Base-by-base conservation (phyloP, 1,140 invertebrate species). In the Idris sp. region DNA sequence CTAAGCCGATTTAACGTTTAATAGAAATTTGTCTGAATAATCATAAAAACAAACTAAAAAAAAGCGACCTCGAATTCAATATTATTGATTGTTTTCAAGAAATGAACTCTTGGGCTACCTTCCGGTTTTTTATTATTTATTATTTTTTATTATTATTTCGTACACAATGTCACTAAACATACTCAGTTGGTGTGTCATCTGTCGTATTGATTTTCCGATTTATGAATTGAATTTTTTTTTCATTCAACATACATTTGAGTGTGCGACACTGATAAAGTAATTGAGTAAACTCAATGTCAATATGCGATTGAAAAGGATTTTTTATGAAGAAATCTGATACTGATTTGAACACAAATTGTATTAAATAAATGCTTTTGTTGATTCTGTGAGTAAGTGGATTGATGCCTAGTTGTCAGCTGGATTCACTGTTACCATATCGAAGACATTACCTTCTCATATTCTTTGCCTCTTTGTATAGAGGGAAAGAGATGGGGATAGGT, bases 161-260 rank as follows among this genome's bases (percentile, higher is more conserved):
- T 22, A 48, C 44, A 31, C 41, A 43, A 56, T 40, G 59, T 25
- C 48, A 48, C 53, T 19, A 59, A 16, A 35, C 22, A 25, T n/a
- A 15, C 26, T 31, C 54, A 14, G 64, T 61, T 31, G n/a, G n/a
- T 40, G 40, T 76, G 61, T 68, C 62, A 62, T 69, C 40, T 77
- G 68, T 49, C 71, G 74, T 87, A 87, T 87, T 86, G 85, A 87
- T 87, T 86, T 87, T 85, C 77, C 76, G 69, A n/a, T n/a, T n/a
- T n/a, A n/a, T n/a, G n/a, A n/a, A n/a, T n/a, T n/a, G n/a, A n/a
- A n/a, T n/a, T n/a, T n/a, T n/a, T n/a, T n/a, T n/a, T n/a, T n/a
- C n/a, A n/a, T n/a, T n/a, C n/a, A n/a, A n/a, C n/a, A n/a, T n/a
- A n/a, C 61, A 64, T 76, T 71, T 81, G 81, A 82, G 84, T 76